A percentile compares a stretch with the other conserved stretches of the same genome.
Conservation (phyloP, 2,888 invertebrate genomes). For the Troides aeacus region DNA sequence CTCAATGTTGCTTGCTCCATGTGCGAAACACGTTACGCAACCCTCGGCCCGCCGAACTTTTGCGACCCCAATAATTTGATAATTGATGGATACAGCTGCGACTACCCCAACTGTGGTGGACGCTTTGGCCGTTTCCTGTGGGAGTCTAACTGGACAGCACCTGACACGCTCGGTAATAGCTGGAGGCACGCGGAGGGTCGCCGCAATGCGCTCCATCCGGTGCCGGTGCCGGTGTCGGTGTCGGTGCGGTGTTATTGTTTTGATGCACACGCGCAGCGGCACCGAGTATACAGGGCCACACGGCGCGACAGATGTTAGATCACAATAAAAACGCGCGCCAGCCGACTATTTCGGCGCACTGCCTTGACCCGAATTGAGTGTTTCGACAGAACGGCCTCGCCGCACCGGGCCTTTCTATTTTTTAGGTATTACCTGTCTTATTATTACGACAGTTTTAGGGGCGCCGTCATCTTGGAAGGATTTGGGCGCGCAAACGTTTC, state of each 20-base stretch:
- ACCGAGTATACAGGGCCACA: slow-evolving; percentile 44
- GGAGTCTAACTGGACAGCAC: slow-evolving; percentile 11
- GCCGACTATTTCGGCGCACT: slow-evolving; percentile 78
- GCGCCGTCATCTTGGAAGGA: slow-evolving; percentile 70
- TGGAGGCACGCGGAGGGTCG: too few relatives aligned
- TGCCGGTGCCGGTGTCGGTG: background rate
- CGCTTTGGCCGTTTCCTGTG: background rate
- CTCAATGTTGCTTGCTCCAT: slow-evolving; percentile 4
- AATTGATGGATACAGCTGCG: background rate
- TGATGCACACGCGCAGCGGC: slow-evolving; percentile 35
- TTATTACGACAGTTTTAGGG: slow-evolving; percentile 76
- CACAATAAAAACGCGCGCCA: slow-evolving; percentile 78
- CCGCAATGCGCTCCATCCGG: background rate
- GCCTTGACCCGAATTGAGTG: slow-evolving; percentile 79
- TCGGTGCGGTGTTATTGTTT: slow-evolving; percentile 20
- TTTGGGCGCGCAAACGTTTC: slow-evolving; percentile 60
- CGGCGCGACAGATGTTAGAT: slow-evolving; percentile 75
- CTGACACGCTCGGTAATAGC: too few relatives aligned
- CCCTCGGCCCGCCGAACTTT: background rate
- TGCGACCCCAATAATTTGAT: background rate
- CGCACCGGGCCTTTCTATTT: slow-evolving; percentile 80
- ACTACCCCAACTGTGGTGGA: background rate
- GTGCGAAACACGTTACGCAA: slow-evolving; percentile 12
- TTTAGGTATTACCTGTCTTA: slow-evolving; percentile 80
- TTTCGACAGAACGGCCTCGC: slow-evolving; percentile 78